phyloP scores from a whole-genome alignment of 2,113 vertebrate genomes.

The Rhombomys opimus region DNA sequence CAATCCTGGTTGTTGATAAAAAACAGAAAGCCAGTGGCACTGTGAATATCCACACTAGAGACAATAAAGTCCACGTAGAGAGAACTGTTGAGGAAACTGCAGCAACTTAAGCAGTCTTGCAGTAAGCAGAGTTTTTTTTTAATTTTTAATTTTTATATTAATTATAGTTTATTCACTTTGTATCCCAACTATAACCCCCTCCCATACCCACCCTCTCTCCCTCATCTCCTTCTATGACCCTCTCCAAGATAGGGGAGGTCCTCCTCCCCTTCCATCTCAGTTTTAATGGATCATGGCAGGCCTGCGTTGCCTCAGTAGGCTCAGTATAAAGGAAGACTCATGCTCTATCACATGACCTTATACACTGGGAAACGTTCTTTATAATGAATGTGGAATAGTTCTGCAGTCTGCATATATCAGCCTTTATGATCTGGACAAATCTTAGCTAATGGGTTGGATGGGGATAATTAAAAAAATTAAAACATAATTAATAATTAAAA shows the following conservation, averaged over 20 bases:
- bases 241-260: no score
- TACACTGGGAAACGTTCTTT: not conserved
- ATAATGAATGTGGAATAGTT: not conserved
- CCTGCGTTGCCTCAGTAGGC: not conserved
- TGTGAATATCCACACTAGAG: constrained; percentile 96
- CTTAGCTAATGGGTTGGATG: constrained; percentile 32
- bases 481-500: no score
- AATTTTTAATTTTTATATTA: no score
- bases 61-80: constrained; percentile 97
- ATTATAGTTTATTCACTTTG: no score
- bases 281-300: constrained; percentile 87
- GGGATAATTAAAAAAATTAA: not conserved
- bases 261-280: constrained; percentile 61
- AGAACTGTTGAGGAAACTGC: constrained; percentile 92
- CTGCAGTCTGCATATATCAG: not conserved
- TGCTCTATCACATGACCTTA: not conserved
- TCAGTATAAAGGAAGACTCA: no score
- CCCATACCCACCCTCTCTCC: no score
- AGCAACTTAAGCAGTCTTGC: constrained; percentile 88
- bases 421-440: not conserved
- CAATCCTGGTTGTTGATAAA: constrained; percentile 89
- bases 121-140: constrained; percentile 86
- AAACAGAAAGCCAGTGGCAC: constrained; percentile 96
- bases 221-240: no score
- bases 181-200: no score